These are phyloP conservation scores for Theocolax elegans DNA, from an alignment of 1,140 invertebrate species.

Conservation along the genomic window DNA sequence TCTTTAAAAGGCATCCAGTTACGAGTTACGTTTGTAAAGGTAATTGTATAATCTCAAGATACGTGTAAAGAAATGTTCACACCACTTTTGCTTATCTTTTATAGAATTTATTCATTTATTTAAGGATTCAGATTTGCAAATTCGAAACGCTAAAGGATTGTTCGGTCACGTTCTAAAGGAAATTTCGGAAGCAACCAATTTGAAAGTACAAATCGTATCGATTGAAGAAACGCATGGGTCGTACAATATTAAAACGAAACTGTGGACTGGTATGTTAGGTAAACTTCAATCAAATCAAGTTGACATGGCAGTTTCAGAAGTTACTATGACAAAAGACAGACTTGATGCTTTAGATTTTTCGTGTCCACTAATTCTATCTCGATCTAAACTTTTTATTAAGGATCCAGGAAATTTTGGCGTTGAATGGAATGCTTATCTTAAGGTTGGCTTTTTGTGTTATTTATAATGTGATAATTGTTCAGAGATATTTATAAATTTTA, in stretches of 20 bases:
- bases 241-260: not conserved
- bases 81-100: too few species aligned
- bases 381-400: conserved; percentile 47
- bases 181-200: too few species aligned
- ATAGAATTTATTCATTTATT: not conserved
- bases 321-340: conserved; percentile 49
- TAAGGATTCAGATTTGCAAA: not conserved
- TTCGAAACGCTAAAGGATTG: too few species aligned
- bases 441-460: conserved; percentile 35
- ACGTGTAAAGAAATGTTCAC: too few species aligned
- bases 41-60: not conserved
- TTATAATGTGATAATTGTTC: too few species aligned
- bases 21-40: not conserved
- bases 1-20: not conserved
- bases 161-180: too few species aligned
- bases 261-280: conserved; percentile 54
- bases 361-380: conserved; percentile 48
- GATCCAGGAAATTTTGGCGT: conserved; percentile 26
- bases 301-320: conserved; percentile 50
- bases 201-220: not conserved
- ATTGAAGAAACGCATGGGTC: not conserved
- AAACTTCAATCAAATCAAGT: conserved; percentile 36
- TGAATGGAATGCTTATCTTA: conserved; percentile 52
- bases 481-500: too few species aligned
- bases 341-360: conserved; percentile 52